Conservation (phyloP, 2,113 vertebrate species). For the Mormoops blainvillei region DNA sequence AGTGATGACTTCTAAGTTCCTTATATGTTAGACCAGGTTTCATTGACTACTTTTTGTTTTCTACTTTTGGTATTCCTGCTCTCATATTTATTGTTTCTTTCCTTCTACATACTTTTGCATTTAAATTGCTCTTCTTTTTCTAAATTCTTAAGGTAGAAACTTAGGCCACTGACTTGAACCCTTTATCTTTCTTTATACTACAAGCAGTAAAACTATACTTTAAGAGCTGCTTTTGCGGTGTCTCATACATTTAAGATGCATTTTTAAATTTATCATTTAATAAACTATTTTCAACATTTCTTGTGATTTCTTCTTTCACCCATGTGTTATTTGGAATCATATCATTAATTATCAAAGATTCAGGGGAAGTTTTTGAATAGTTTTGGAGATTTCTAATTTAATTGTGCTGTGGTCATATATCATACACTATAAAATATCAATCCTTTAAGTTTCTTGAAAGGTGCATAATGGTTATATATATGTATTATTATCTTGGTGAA, state of each 20-base stretch:
- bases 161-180: neutral
- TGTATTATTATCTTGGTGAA: neutral
- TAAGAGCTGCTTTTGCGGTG: neutral
- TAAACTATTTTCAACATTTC: neutral
- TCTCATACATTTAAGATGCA: neutral
- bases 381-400: neutral
- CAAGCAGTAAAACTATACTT: neutral
- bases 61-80: neutral
- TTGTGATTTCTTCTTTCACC: neutral
- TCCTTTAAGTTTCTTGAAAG: neutral
- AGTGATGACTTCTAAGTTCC: neutral
- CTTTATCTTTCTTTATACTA: neutral
- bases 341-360: neutral
- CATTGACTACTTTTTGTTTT: neutral
- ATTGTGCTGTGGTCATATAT: neutral
- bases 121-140: neutral
- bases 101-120: neutral
- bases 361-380: neutral
- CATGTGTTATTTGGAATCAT: neutral
- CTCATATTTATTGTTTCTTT: neutral
- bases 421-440: neutral
- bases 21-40: neutral
- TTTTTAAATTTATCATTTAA: neutral
- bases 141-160: neutral
- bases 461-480: neutral